Evolutionary conservation across 2,113 vertebrate species (phyloP).

Genomic region (Thalassarche chlororhynchos): DNA sequence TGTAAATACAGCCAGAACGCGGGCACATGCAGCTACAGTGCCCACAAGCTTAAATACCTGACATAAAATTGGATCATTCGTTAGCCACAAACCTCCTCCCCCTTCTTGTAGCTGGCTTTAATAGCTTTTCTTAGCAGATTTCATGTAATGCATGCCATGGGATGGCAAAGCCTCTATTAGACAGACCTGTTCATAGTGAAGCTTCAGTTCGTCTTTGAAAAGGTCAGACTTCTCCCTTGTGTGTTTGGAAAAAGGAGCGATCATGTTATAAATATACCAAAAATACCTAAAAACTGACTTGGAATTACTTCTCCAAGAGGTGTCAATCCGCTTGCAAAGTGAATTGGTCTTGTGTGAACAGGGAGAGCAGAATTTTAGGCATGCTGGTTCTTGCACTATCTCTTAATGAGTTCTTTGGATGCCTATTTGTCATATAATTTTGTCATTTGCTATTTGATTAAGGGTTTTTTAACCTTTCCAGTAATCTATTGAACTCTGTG

Average conservation of each 20-base stretch:
- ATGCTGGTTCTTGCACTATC: background rate
- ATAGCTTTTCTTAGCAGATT: background rate
- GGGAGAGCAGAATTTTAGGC: background rate
- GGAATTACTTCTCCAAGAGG: background rate
- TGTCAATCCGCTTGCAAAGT: background rate
- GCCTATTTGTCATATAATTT: slow-evolving; percentile 21
- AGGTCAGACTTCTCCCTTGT: slow-evolving; percentile 35
- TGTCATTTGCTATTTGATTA: slow-evolving; percentile 27
- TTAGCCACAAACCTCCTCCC: background rate
- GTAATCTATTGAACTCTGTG: slow-evolving; percentile 7
- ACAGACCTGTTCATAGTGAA: background rate
- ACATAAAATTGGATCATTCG: background rate
- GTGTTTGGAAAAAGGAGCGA: background rate
- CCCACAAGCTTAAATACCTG: background rate
- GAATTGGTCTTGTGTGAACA: background rate
- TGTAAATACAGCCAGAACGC: background rate
- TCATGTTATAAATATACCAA: background rate
- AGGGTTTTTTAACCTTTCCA: slow-evolving; percentile 13
- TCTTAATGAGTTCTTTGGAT: slow-evolving; percentile 5
- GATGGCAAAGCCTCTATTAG: background rate
- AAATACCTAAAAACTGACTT: background rate
- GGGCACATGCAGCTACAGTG: background rate
- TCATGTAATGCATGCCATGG: background rate
- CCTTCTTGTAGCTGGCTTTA: background rate
- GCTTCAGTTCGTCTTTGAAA: slow-evolving; percentile 11